Conservation (phyloP, 2,113 vertebrate genomes). For the Nycticebus coucang region DNA sequence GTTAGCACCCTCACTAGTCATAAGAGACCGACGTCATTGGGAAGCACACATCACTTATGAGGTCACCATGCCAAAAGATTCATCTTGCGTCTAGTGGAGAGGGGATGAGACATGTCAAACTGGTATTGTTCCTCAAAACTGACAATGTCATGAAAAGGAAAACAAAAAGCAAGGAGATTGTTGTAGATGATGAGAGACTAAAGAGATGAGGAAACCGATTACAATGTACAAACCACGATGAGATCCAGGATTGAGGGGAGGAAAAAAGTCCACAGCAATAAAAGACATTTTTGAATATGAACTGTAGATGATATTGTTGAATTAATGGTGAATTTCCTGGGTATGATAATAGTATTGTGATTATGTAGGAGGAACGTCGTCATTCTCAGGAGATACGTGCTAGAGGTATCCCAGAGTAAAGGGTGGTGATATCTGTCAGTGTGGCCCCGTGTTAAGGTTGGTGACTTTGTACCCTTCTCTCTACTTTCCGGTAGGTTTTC, state of each 20-base stretch:
- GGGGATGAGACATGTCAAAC: neutral
- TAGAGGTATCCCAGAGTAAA: neutral
- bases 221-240: fast-evolving
- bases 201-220: neutral
- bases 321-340: neutral
- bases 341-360: too few relatives aligned
- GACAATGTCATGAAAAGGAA: neutral
- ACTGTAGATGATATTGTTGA: neutral
- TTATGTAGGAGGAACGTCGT: neutral
- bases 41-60: neutral
- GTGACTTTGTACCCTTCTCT: neutral
- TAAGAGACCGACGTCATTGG: too few relatives aligned
- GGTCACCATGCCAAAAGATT: neutral
- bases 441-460: neutral
- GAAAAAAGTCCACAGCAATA: too few relatives aligned
- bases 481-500: neutral
- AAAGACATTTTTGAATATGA: neutral
- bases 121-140: neutral
- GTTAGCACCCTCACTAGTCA: too few relatives aligned
- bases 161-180: neutral
- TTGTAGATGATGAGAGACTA: neutral
- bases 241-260: neutral
- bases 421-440: neutral
- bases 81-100: neutral
- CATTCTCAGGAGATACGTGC: neutral